Base-by-base conservation (phyloP, 2,888 invertebrate species). In the Cataglyphis altisquamis region DNA sequence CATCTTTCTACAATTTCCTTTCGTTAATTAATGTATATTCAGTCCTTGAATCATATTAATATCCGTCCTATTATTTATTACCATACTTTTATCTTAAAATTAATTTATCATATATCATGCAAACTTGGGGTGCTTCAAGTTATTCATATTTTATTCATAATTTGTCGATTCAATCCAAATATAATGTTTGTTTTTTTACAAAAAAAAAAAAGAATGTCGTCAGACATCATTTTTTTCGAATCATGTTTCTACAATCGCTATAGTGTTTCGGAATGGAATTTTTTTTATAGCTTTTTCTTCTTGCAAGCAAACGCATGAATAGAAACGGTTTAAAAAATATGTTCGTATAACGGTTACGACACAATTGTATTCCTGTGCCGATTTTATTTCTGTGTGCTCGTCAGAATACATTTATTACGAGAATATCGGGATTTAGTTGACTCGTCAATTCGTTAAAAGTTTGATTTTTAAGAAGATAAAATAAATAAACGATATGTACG, bases 351-450 rank as follows among this genome's bases (percentile, higher is more conserved):
- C 90, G 87, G 88, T 85, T 87, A 90, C 87, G 90, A 52, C 8
- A 89, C 87, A 85, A 84, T 36, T 89, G 90, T 86, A 83, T 52
- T n/a, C 52, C 41, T 86, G 89, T 87, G 85, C 85, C 84, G 87
- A 88, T 90, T 88, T 90, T 84, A 85, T 84, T 29, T 29, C 9
- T 82, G 87, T 78, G 86, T 84, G 85, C 85, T 89, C 87, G 85
- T 81, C 86, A 86, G 81, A 85, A 88, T 89, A 84, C 91, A 91
- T 90, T 87, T 87, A 88, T 91, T 90, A 91, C 88, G 87, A 87
- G 90, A 91, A 91, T 87, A 81, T 89, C 83, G 83, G 86, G 80
- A 21, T 81, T 89, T 83, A 68, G 84, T 89, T 89, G 87, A 88
- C 81, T 88, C 89, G 82, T 75, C 85, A 86, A 83, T 74, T 83